Evolutionary conservation across 2,113 vertebrate genomes (phyloP).

Genomic region (Thinocorus orbignyianus): DNA sequence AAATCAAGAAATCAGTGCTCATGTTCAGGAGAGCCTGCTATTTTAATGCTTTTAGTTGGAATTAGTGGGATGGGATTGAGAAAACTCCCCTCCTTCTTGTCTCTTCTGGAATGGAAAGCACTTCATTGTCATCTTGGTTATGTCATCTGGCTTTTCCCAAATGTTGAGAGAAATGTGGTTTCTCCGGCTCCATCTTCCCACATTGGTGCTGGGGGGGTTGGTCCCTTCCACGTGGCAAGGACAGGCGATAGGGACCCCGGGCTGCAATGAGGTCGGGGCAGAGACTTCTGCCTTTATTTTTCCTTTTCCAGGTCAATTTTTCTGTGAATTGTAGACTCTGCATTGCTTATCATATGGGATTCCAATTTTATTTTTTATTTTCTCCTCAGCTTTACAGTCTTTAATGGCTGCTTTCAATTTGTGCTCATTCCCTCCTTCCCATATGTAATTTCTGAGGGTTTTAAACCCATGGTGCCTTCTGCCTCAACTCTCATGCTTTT

Average conservation of each 20-base stretch:
- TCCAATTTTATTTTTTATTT: neutral
- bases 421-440: neutral
- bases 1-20: neutral
- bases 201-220: accelerated
- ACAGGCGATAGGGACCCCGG: accelerated
- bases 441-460: neutral
- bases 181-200: neutral
- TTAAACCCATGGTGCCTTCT: neutral
- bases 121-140: neutral
- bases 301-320: neutral
- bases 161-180: neutral
- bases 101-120: neutral
- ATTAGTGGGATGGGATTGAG: neutral
- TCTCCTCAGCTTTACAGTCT: neutral
- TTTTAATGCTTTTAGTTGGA: neutral
- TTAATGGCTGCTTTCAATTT: neutral
- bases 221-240: neutral
- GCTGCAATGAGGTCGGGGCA: neutral
- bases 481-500: neutral
- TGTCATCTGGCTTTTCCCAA: neutral
- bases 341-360: neutral
- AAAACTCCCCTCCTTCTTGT: neutral
- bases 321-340: neutral
- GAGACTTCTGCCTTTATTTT: neutral
- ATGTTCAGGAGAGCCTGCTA: neutral